Conservation (phyloP, 2,113 vertebrate genomes). For the Scomber japonicus region DNA sequence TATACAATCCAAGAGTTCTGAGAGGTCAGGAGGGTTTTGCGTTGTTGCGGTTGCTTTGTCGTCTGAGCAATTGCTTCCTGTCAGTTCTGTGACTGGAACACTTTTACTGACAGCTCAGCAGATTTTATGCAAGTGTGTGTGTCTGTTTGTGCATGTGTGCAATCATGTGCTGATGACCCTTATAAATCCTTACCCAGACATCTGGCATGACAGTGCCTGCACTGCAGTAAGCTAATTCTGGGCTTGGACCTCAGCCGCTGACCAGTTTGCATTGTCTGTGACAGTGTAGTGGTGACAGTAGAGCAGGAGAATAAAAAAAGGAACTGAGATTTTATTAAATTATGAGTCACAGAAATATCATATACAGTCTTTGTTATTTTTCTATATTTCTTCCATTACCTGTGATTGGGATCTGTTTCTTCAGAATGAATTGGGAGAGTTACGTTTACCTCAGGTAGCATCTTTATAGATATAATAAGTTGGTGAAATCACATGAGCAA, state of each 20-base stretch:
- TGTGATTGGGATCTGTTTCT: not conserved
- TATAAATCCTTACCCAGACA: constrained; percentile 50
- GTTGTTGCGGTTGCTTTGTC: constrained; percentile 5
- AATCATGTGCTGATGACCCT: constrained; percentile 28
- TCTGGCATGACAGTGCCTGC: constrained; percentile 38
- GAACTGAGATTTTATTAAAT: not conserved
- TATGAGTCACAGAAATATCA: not conserved
- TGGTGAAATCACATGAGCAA: not conserved
- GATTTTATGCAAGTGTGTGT: constrained; percentile 33
- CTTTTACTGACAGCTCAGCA: constrained; percentile 66
- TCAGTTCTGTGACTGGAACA: constrained; percentile 52
- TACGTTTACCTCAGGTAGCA: not conserved
- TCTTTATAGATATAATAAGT: not conserved
- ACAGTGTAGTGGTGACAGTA: constrained; percentile 5
- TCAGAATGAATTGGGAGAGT: not conserved
- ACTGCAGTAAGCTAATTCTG: constrained; percentile 32
- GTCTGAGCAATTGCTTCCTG: constrained; percentile 55
- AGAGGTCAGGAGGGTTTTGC: constrained; percentile 11
- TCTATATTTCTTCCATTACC: not conserved
- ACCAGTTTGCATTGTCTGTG: constrained; percentile 13
- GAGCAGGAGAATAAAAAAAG: not conserved
- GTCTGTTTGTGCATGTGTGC: constrained; percentile 1
- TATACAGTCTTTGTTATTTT: not conserved
- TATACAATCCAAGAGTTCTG: constrained; percentile 13
- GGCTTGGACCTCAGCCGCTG: constrained; percentile 26